phyloP scores from a whole-genome alignment of 1,140 invertebrate genomes.

The Scaptomyza montana region DNA sequence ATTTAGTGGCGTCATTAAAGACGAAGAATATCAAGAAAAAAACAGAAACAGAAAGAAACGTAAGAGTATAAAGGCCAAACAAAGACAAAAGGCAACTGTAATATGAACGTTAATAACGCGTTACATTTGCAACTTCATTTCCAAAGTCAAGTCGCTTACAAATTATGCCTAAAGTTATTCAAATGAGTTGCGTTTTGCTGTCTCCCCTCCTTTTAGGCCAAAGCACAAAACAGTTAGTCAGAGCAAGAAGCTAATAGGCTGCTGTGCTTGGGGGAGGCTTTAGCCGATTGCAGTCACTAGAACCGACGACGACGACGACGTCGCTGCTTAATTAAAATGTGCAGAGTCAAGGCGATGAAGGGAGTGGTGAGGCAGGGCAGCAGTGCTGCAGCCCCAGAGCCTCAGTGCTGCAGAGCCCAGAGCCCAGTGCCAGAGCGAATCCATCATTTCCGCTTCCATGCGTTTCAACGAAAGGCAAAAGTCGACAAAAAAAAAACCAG shows the following conservation, averaged over 20 bases:
- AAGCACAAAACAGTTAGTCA: conserved; percentile 54
- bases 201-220: not conserved
- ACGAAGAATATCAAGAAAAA: conserved; percentile 40
- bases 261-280: not conserved
- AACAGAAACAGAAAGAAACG: not conserved
- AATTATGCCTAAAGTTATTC: conserved; percentile 81
- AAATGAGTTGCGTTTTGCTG: conserved; percentile 70
- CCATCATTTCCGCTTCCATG: conserved; percentile 83
- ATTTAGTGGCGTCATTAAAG: conserved; percentile 83
- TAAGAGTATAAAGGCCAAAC: conserved; percentile 3
- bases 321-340: conserved; percentile 81
- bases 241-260: not conserved
- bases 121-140: conserved; percentile 82
- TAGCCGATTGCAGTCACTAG: conserved; percentile 71
- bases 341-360: conserved; percentile 60
- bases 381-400: conserved; percentile 37
- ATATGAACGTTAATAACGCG: conserved; percentile 79
- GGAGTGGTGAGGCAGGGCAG: not conserved
- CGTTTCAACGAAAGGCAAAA: conserved; percentile 62
- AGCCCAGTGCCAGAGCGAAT: conserved; percentile 67
- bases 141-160: conserved; percentile 73
- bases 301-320: conserved; percentile 44
- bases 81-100: conserved; percentile 61
- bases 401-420: conserved; percentile 2
- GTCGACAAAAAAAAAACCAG: conserved; percentile 36